phyloP scores from a whole-genome alignment of 2,113 vertebrate genomes.

The Calyptomena viridis region DNA sequence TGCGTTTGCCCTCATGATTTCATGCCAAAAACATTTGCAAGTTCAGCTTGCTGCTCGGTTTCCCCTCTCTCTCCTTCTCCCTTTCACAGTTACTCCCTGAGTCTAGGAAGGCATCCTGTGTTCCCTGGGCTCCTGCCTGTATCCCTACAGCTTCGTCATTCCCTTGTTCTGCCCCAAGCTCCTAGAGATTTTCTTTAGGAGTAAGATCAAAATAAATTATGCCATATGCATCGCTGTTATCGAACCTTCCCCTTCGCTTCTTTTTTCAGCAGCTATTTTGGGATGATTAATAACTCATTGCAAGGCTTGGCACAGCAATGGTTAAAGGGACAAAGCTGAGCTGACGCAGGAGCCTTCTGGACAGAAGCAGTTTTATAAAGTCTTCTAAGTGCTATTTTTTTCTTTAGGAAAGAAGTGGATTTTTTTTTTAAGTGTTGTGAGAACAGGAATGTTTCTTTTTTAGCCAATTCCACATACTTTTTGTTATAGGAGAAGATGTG shows the following conservation, averaged over 20 bases:
- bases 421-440: constrained; percentile 47
- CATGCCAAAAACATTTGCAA: constrained; percentile 54
- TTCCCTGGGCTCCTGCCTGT: background rate
- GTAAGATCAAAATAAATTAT: background rate
- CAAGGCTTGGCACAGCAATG: background rate
- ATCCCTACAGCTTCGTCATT: background rate
- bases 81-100: background rate
- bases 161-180: background rate
- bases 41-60: background rate
- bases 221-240: background rate
- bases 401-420: constrained; percentile 26
- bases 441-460: constrained; percentile 65
- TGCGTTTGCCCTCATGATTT: constrained; percentile 56
- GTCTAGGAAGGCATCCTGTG: background rate
- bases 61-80: background rate
- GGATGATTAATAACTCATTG: background rate
- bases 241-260: background rate
- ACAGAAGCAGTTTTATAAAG: constrained; percentile 38
- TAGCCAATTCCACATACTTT: constrained; percentile 68
- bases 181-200: background rate
- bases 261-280: constrained; percentile 23
- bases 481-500: constrained; percentile 66
- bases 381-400: constrained; percentile 33
- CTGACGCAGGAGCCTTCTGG: constrained; percentile 30
- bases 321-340: background rate